A percentile compares a stretch with the other conserved stretches of the same genome.
Evolutionary conservation across 1,140 invertebrate genomes (phyloP).

Genomic region (Macrostomum lignano): DNA sequence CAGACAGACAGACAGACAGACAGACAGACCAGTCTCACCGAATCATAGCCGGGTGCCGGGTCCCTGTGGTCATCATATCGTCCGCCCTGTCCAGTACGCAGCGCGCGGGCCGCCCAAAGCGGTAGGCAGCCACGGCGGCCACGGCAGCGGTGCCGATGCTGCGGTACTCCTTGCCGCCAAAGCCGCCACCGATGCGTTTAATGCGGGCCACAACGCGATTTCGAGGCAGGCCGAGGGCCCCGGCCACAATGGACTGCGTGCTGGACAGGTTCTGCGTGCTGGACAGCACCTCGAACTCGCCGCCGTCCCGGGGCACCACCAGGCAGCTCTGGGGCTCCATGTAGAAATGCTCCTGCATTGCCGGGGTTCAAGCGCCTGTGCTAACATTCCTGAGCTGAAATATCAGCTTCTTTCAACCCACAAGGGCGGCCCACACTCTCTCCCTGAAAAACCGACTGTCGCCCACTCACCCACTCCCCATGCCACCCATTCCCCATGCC

Average conservation of each 20-base stretch:
- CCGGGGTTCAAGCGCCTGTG: too few relatives aligned
- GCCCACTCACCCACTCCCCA: too few relatives aligned
- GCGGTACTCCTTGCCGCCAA: constrained; percentile 72
- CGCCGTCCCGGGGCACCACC: constrained; percentile 45
- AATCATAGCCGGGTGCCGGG: constrained; percentile 46
- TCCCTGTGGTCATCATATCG: constrained; percentile 61
- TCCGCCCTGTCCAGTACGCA: constrained; percentile 68
- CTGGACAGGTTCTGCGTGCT: constrained; percentile 54
- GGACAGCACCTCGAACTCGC: constrained; percentile 53
- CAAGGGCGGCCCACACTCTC: too few relatives aligned
- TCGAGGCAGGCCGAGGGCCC: constrained; percentile 41
- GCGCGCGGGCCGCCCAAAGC: constrained; percentile 42
- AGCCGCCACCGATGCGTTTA: too few relatives aligned
- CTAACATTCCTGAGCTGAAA: too few relatives aligned
- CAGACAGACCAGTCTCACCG: too few relatives aligned
- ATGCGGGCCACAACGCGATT: constrained; percentile 46
- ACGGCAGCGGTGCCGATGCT: constrained; percentile 29
- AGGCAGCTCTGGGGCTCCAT: constrained; percentile 47
- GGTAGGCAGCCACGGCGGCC: constrained; percentile 30
- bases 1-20: too few relatives aligned
- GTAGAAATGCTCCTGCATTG: constrained; percentile 91
- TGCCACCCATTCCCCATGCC: too few relatives aligned
- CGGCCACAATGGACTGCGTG: constrained; percentile 38
- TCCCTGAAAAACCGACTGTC: too few relatives aligned
- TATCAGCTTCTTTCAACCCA: too few relatives aligned